A percentile compares a stretch with the other conserved stretches of the same genome.
These are phyloP conservation scores for Bucco capensis DNA, from an alignment of 2,113 vertebrate genomes.

Conservation along the genomic window DNA sequence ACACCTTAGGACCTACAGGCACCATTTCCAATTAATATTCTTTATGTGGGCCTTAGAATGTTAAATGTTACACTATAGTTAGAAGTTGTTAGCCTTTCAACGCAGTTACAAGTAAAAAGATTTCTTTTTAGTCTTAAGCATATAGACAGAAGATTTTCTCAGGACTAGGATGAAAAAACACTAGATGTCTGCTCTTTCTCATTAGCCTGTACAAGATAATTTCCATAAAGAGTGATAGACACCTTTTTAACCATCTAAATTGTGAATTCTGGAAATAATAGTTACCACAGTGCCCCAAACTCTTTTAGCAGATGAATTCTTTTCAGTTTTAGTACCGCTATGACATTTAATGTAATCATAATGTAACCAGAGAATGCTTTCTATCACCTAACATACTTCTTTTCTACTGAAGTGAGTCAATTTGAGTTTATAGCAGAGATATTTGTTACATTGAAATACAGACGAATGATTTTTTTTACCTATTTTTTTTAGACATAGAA, in stretches of 20 bases:
- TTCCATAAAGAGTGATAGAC: background rate
- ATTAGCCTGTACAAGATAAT: background rate
- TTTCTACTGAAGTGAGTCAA: background rate
- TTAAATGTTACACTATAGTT: background rate
- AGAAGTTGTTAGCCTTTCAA: background rate
- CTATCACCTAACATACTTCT: background rate
- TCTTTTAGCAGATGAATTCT: background rate
- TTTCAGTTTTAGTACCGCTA: background rate
- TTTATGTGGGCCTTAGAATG: background rate
- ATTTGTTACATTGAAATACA: background rate
- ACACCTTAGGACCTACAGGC: background rate
- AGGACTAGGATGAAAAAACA: background rate
- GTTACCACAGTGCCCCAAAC: background rate
- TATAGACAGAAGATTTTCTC: background rate
- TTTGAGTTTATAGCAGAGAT: background rate
- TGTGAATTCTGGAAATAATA: slow-evolving; percentile 1
- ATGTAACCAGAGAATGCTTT: background rate
- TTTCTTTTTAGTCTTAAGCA: background rate
- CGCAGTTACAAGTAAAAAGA: background rate
- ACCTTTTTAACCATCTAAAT: background rate
- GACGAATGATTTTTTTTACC: background rate
- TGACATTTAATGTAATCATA: background rate
- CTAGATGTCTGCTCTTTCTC: background rate
- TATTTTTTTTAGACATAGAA: background rate
- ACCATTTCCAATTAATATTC: background rate